Base-by-base conservation (phyloP, 2,888 invertebrate genomes). In the Nomada fabriciana region DNA sequence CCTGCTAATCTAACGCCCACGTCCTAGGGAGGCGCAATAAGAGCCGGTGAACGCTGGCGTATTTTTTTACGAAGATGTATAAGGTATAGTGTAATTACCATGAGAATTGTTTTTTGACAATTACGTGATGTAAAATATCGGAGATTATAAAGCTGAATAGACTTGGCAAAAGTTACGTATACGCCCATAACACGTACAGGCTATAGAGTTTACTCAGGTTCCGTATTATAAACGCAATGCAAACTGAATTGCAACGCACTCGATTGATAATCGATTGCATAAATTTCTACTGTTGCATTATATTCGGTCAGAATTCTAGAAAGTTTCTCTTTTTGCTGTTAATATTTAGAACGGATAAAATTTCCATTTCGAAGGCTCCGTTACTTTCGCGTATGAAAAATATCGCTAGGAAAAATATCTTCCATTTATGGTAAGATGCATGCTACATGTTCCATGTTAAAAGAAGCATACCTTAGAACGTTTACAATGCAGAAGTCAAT, bases 1-100 rank as follows among this genome's bases (percentile, higher is more conserved):
- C 42, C 91, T 47, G 82, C 90, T n/a, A 91, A 89, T 80, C 91
- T 91, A 15, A 92, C 91, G 5, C 86, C 91, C 5, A 90, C 91
- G 23, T 91, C 92, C 87, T 92, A 92, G 91, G 86, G 80, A 50
- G 68, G 85, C 69, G 87, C 73, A 59, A 29, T 76, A 53, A 75
- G 73, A 57, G 83, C 80, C 76, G 85, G 82, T 57, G 76, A 81
- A 18, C 73, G 81, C 73, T 87, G 89, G 89, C 78, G 77, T 63
- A 80, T 89, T 76, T 87, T 91, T 80, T 80, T 91, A 75, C 90
- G 87, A 69, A 81, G 86, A 61, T 90, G 89, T 60, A 77, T 91
- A 67, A 87, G 89, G 69, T 87, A 90, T 76, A 89, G 87, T 73
- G 69, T 91, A 69, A 72, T 89, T 50, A 85, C 80, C 53, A 82